Percentiles rank a stretch among this genome's conserved stretches.
Conservation (phyloP, 2,888 invertebrate genomes). For the Portevinia maculata region DNA sequence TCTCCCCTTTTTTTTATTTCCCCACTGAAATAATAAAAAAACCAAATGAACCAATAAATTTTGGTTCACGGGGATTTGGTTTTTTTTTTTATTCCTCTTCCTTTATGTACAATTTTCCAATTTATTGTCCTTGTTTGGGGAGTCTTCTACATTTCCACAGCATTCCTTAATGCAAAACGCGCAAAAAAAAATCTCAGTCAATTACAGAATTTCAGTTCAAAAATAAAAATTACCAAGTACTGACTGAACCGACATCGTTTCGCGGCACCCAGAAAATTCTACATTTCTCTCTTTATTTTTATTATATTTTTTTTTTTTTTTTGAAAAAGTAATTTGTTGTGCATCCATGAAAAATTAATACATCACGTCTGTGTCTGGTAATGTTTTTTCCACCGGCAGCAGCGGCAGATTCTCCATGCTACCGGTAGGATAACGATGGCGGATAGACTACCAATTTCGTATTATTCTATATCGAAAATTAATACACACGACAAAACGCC, state of each 20-base stretch:
- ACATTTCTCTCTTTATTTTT: conserved; percentile 11
- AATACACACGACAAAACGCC: conserved; percentile 62
- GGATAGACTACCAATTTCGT: conserved; percentile 31
- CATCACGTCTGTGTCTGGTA: conserved; percentile 64
- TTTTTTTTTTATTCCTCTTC: conserved; percentile 7
- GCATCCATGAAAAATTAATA: conserved; percentile 73
- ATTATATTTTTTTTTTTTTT: conserved; percentile 14
- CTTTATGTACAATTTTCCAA: conserved; percentile 31
- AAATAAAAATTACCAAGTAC: conserved; percentile 12
- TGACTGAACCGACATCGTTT: conserved; percentile 9
- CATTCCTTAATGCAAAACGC: conserved; percentile 57
- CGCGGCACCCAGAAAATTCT: conserved; percentile 4
- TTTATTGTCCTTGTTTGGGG: conserved; percentile 43
- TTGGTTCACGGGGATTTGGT: conserved; percentile 51
- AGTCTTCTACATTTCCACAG: conserved; percentile 13
- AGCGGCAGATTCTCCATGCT: conserved; percentile 18
- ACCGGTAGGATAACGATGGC: background rate
- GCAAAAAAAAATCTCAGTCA: conserved; percentile 66
- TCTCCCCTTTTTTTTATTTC: conserved; percentile 31
- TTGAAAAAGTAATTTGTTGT: conserved; percentile 70
- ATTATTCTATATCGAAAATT: conserved; percentile 61
- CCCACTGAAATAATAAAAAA: conserved; percentile 57
- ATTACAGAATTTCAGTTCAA: conserved; percentile 62
- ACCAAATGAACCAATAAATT: conserved; percentile 69
- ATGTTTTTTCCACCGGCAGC: conserved; percentile 5